Conservation (phyloP, 2,113 vertebrate genomes). For the Madoqua kirkii region DNA sequence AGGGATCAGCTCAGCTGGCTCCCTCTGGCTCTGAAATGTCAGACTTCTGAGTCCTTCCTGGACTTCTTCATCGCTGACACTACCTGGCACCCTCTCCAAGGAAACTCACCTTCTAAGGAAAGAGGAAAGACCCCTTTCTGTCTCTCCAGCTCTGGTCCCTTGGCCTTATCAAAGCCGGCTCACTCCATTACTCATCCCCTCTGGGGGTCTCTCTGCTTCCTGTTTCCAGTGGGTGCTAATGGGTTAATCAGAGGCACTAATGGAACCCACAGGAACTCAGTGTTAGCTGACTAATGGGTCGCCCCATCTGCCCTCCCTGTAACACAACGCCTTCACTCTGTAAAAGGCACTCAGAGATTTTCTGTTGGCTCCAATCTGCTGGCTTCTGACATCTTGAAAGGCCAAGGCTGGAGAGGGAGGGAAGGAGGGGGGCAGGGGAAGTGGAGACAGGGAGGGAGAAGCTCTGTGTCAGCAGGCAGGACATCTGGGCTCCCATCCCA, state of each 20-base stretch:
- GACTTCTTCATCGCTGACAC: neutral
- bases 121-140: neutral
- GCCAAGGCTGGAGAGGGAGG: neutral
- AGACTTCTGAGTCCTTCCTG: neutral
- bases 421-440: neutral
- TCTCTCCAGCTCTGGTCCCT: neutral
- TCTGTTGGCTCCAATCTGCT: conserved; percentile 15
- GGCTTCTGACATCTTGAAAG: conserved; percentile 1
- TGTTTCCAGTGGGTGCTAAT: neutral
- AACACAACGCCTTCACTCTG: conserved; percentile 1
- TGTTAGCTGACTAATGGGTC: conserved; percentile 3
- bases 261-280: conserved; percentile 23
- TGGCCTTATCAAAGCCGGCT: neutral
- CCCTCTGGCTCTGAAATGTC: neutral
- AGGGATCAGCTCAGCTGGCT: neutral
- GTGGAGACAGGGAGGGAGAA: neutral
- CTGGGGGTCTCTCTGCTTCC: neutral
- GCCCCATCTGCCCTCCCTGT: neutral
- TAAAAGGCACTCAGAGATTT: neutral
- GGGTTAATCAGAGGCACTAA: conserved; percentile 23
- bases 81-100: neutral
- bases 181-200: neutral
- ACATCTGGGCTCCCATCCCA: neutral
- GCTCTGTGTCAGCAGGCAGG: neutral
- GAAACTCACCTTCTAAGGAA: neutral